Evolutionary conservation across 2,113 vertebrate species (phyloP), one percentile per base, ranked within the genome.

Genomic region (Quiscalus mexicanus): DNA sequence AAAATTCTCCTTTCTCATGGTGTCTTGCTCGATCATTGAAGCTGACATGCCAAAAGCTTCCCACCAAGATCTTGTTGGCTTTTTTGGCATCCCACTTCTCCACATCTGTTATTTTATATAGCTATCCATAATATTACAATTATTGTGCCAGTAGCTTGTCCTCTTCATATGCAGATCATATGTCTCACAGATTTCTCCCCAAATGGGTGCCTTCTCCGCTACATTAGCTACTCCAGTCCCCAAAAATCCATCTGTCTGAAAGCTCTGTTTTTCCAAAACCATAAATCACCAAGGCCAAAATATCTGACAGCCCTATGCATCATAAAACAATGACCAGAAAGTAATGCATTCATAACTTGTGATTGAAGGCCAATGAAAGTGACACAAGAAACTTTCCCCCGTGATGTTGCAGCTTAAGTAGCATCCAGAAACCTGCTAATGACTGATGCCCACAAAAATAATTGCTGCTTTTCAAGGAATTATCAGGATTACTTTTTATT

Each of bases 101-200:
- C 87, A 96, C 95, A 95, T 97, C 95, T 97, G 97, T 86, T 95
- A 91, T 95, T 96, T 97, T 90, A 95, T 91, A 95, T 42, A 96
- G 96, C 79, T 80, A 87, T 84, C 73, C 65, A 69, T 87, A 95
- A 84, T 64, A 60, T 30, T 89, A 39, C 33, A 81, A 93, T 90
- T 91, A 71, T 69, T 91, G 75, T 96, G 96, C 94, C 95, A 97
- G 95, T 84, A 97, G 92, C 76, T 88, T 95, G 68, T 94, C 88
- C 63, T 94, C 58, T 93, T 95, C 83, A 70, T 88, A 86, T 59
- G 56, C 63, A 87, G 67, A 59, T 79, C 62, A 41, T 62, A 73
- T 92, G 90, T 84, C 64, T 90, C 85, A 59, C 60, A 87, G 75
- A 74, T 81, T 95, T 90, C 80, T 95, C 60, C 82, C 44, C 35